Conservation (phyloP, 2,888 invertebrate species). For the Eueremaeus valkanovi region DNA sequence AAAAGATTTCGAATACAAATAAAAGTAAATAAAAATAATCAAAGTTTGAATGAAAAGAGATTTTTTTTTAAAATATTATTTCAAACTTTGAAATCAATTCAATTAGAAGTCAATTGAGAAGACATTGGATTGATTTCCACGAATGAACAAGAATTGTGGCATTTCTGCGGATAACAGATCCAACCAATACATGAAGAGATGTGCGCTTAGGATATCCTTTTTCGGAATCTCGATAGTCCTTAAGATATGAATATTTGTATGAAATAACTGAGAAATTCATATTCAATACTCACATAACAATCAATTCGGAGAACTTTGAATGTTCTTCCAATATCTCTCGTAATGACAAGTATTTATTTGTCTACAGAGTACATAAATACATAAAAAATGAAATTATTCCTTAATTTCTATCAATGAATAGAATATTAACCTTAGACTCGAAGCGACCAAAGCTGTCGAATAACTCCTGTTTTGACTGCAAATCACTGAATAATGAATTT, state of each 20-base stretch:
- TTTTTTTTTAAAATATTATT: too few relatives aligned
- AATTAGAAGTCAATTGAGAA: too few relatives aligned
- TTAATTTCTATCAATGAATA: too few relatives aligned
- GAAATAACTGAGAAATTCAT: background rate
- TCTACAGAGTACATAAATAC: background rate
- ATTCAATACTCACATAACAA: background rate
- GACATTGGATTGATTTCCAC: slow-evolving; percentile 4
- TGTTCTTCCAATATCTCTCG: background rate
- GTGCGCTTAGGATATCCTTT: background rate
- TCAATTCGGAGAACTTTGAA: background rate
- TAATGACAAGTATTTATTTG: background rate
- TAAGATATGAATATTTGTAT: background rate
- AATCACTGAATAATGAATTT: too few relatives aligned
- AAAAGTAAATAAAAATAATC: too few relatives aligned
- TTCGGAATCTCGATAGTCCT: slow-evolving; percentile 5
- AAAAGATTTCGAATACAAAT: too few relatives aligned
- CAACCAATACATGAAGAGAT: background rate
- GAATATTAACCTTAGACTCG: slow-evolving; percentile 58
- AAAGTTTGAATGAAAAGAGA: too few relatives aligned
- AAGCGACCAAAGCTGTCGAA: too few relatives aligned
- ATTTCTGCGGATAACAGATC: background rate
- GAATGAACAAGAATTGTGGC: background rate
- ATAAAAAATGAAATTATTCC: background rate
- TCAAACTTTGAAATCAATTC: too few relatives aligned
- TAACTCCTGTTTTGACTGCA: too few relatives aligned